phyloP scores from a whole-genome alignment of 2,888 invertebrate species.

The Cryptus armator region DNA sequence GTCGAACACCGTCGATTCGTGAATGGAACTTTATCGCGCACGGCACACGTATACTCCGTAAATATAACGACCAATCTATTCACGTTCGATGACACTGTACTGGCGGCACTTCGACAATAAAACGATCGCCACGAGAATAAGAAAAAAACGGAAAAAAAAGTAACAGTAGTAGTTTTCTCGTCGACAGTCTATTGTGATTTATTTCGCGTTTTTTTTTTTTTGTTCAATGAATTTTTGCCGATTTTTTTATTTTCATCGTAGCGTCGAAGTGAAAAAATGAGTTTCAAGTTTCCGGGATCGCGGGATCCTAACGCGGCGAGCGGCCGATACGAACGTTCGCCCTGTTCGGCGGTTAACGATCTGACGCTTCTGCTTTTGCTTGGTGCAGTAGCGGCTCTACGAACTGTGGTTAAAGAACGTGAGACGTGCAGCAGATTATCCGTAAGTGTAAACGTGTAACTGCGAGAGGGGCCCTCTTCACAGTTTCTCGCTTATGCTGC shows the following conservation, averaged over 20 bases:
- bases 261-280: not conserved
- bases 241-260: too few relatives aligned
- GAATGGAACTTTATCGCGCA: not conserved
- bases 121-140: not conserved
- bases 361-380: conserved; percentile 43
- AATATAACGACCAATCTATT: conserved; percentile 21
- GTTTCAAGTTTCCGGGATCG: not conserved
- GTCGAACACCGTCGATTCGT: conserved; percentile 3
- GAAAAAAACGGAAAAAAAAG: not conserved
- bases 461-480: conserved; percentile 49
- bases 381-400: conserved; percentile 24
- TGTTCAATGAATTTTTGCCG: not conserved
- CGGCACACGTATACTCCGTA: not conserved
- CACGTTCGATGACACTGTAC: conserved; percentile 27
- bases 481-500: conserved; percentile 58
- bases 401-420: conserved; percentile 41
- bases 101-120: conserved; percentile 2
- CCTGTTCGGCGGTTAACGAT: conserved; percentile 48
- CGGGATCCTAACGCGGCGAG: conserved; percentile 12
- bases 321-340: conserved; percentile 1
- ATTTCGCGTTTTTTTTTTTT: not conserved
- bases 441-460: conserved; percentile 72
- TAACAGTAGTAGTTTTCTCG: not conserved
- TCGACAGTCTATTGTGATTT: not conserved
- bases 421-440: conserved; percentile 71